A percentile compares a stretch with the other conserved stretches of the same genome.
Conservation (phyloP, 2,797 vertebrate genomes). For the Graptemys geographica region DNA sequence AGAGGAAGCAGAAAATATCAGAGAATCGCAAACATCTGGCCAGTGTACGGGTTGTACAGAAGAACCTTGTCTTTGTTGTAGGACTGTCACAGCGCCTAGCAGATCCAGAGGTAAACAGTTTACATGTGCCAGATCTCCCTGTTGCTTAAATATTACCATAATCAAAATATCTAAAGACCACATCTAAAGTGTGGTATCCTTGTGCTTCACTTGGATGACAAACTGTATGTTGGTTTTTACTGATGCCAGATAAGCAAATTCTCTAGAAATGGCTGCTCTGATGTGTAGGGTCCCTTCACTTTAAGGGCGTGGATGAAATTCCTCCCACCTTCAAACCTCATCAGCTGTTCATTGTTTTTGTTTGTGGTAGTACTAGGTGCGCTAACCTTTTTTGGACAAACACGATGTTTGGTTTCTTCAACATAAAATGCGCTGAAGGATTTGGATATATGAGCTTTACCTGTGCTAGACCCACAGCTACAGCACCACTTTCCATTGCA, state of each 20-base stretch:
- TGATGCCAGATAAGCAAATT: neutral
- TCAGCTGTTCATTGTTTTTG: neutral
- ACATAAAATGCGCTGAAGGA: neutral
- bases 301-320: neutral
- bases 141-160: neutral
- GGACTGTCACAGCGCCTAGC: conserved; percentile 97
- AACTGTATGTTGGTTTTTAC: neutral
- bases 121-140: neutral
- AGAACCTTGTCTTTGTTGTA: conserved; percentile 99
- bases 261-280: neutral
- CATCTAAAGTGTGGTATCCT: neutral
- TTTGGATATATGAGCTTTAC: neutral
- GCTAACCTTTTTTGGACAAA: neutral
- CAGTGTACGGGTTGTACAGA: conserved; percentile 98
- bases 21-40: conserved; percentile 99
- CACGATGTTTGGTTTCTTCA: neutral
- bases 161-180: neutral
- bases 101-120: conserved; percentile 92
- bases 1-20: conserved; percentile 99
- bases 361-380: neutral
- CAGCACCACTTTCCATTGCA: neutral
- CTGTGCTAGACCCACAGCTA: neutral
- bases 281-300: fast-evolving
- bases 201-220: neutral
- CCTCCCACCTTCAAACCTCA: neutral